These are phyloP conservation scores for Lepidiolamprologus cunningtoni DNA, from an alignment of 2,113 vertebrate genomes.

Conservation along the genomic window DNA sequence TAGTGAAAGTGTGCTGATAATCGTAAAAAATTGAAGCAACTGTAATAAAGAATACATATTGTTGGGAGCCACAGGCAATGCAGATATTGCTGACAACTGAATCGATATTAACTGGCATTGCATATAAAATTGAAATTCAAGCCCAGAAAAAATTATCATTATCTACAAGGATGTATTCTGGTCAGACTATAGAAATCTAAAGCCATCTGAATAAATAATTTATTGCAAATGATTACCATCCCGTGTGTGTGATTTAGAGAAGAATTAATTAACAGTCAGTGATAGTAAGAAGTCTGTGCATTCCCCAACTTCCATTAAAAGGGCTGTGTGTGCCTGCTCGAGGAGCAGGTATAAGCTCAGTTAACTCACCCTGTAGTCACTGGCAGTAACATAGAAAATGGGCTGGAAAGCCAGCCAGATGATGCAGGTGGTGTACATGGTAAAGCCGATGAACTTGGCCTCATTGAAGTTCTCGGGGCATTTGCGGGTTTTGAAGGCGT, in stretches of 20 bases:
- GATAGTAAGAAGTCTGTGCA: background rate
- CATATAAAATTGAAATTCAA: background rate
- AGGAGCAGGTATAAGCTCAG: background rate
- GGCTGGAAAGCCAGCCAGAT: conserved; percentile 99
- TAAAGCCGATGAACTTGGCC: conserved; percentile 99
- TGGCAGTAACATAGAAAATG: conserved; percentile 98
- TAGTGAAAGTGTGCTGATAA: background rate
- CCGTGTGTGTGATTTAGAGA: background rate
- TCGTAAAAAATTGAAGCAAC: background rate
- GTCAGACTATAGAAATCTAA: background rate
- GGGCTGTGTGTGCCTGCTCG: background rate
- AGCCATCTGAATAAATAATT: background rate
- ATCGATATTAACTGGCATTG: background rate
- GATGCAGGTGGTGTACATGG: conserved; percentile 99
- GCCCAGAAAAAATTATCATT: background rate
- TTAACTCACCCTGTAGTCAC: conserved; percentile 91
- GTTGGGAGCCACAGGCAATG: background rate
- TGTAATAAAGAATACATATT: background rate
- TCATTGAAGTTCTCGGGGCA: conserved; percentile 99
- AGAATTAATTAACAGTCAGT: background rate
- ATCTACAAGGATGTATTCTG: background rate
- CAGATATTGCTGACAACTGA: background rate
- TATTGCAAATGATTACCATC: background rate
- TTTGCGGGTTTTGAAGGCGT: conserved; percentile 98
- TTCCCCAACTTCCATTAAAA: background rate